Evolutionary conservation across 2,888 invertebrate species (phyloP).

Genomic region (Campoletis raptor): DNA sequence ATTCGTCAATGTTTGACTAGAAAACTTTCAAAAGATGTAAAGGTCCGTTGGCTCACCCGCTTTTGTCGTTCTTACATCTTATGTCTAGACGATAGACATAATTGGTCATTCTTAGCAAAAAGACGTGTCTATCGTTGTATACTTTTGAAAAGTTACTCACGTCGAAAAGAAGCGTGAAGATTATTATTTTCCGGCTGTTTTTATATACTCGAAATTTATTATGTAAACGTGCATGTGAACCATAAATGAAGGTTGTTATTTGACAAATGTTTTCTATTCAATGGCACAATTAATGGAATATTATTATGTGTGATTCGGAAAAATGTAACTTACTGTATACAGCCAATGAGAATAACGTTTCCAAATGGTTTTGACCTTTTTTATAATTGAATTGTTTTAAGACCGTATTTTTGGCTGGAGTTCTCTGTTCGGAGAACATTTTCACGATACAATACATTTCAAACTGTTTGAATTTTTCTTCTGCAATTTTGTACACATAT

Average conservation of each 20-base stretch:
- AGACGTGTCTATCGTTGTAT: not conserved
- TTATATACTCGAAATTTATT: not conserved
- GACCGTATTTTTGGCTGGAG: no score
- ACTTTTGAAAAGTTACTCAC: constrained; percentile 4
- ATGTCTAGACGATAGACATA: constrained; percentile 1
- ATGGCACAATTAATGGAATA: not conserved
- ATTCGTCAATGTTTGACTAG: not conserved
- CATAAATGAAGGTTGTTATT: not conserved
- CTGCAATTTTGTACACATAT: no score
- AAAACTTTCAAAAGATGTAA: not conserved
- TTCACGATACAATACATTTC: no score
- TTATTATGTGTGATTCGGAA: not conserved
- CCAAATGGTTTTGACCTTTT: not conserved
- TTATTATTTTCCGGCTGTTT: not conserved
- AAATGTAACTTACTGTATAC: not conserved
- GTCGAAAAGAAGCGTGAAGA: not conserved
- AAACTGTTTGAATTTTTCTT: not conserved
- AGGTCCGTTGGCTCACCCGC: not conserved
- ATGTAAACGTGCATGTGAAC: not conserved
- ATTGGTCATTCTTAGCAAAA: constrained; percentile 1
- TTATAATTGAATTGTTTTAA: not conserved
- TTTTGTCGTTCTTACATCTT: not conserved
- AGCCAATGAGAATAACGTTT: not conserved
- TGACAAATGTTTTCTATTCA: not conserved
- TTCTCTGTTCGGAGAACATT: no score